A percentile compares a stretch with the other conserved stretches of the same genome.
phyloP scores from a whole-genome alignment of 1,140 invertebrate species.

The Diploscapter pachys region DNA sequence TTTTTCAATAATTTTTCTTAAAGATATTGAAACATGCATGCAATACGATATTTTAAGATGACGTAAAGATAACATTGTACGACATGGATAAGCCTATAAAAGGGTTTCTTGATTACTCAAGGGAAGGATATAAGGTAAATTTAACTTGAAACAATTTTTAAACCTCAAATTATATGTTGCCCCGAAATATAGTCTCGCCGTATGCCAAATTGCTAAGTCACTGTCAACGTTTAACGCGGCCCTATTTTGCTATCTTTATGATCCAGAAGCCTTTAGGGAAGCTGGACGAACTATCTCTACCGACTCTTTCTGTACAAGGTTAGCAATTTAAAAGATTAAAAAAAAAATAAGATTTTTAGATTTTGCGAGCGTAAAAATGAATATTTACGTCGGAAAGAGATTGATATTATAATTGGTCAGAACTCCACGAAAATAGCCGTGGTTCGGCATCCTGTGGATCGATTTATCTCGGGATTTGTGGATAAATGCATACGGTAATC shows the following conservation, averaged over 20 bases:
- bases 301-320: constrained; percentile 2
- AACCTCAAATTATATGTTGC: too few species aligned
- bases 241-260: constrained; percentile 21
- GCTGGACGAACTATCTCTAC: constrained; percentile 13
- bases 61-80: too few species aligned
- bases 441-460: constrained; percentile 20
- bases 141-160: too few species aligned
- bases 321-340: neutral
- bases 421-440: constrained; percentile 16
- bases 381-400: constrained; percentile 2
- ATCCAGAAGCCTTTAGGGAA: constrained; percentile 2
- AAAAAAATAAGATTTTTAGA: constrained; percentile 4
- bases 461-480: constrained; percentile 29
- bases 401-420: neutral
- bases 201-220: too few species aligned
- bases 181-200: too few species aligned
- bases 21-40: too few species aligned
- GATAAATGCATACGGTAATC: constrained; percentile 29
- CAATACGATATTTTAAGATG: too few species aligned
- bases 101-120: too few species aligned
- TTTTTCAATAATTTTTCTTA: too few species aligned
- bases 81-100: too few species aligned
- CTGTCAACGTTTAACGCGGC: constrained; percentile 28
- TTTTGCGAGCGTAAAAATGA: constrained; percentile 13
- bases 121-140: too few species aligned